Percentiles rank a stretch among this genome's conserved stretches.
Evolutionary conservation across 2,113 vertebrate species (phyloP).

Genomic region (Oryzias celebensis): DNA sequence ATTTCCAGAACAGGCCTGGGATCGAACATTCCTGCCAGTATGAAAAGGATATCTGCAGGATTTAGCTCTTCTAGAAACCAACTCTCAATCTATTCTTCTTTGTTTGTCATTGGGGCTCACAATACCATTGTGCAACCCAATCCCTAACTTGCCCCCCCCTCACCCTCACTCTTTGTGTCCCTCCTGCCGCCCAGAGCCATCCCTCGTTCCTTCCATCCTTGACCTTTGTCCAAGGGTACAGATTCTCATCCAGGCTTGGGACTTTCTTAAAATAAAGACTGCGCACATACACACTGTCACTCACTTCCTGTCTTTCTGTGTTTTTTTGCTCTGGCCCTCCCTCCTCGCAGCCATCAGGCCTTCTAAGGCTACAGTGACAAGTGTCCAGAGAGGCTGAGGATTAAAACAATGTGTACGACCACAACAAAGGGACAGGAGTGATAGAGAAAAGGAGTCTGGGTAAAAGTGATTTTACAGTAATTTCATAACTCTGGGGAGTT

Average conservation of each 20-base stretch:
- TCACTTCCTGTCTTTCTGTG: constrained; percentile 28
- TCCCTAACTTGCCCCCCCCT: constrained; percentile 19
- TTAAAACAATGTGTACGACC: constrained; percentile 65
- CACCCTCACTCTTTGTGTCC: constrained; percentile 29
- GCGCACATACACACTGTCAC: constrained; percentile 10
- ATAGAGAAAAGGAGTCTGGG: constrained; percentile 33
- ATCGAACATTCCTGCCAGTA: constrained; percentile 57
- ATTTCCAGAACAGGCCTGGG: constrained; percentile 47
- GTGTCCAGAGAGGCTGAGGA: constrained; percentile 64
- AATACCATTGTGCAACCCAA: constrained; percentile 71
- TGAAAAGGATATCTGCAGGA: constrained; percentile 65
- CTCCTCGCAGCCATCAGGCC: constrained; percentile 31
- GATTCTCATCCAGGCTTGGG: constrained; percentile 74
- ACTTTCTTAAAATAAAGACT: constrained; percentile 78
- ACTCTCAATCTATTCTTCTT: constrained; percentile 55
- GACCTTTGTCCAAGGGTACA: constrained; percentile 77
- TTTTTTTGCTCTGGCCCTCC: neutral
- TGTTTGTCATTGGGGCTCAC: constrained; percentile 65
- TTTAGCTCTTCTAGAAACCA: constrained; percentile 68
- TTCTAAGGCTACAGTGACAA: constrained; percentile 75
- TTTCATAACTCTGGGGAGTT: constrained; percentile 38
- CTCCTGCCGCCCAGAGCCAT: constrained; percentile 52
- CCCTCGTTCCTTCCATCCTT: constrained; percentile 70
- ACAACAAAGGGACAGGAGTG: constrained; percentile 39
- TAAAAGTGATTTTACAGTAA: constrained; percentile 46